These are phyloP conservation scores for Scortum barcoo DNA, from an alignment of 2,113 vertebrate genomes.

Conservation along the genomic window DNA sequence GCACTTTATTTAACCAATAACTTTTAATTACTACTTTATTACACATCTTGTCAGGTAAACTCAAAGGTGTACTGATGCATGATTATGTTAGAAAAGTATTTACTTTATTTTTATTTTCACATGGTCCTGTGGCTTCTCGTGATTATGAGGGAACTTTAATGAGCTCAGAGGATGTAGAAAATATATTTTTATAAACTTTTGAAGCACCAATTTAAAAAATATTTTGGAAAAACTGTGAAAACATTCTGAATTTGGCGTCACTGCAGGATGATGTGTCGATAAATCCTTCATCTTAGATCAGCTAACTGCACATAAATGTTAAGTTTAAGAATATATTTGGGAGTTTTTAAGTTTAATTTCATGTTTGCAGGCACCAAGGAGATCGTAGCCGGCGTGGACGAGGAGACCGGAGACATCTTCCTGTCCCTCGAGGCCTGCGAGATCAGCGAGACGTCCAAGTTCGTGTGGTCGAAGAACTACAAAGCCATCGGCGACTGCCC, in stretches of 20 bases:
- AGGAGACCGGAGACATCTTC: conserved; percentile 92
- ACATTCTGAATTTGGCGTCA: not conserved
- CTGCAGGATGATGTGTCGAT: not conserved
- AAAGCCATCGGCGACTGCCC: conserved; percentile 86
- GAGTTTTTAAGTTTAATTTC: not conserved
- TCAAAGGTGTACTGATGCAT: no score
- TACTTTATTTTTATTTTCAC: no score
- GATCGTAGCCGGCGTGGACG: conserved; percentile 91
- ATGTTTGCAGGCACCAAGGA: conserved; percentile 88
- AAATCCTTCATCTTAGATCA: not conserved
- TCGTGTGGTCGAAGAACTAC: conserved; percentile 94
- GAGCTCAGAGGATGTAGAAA: not conserved
- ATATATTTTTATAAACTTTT: no score
- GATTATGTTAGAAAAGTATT: no score
- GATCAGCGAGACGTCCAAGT: conserved; percentile 89
- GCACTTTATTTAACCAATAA: not conserved
- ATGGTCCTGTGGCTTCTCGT: not conserved
- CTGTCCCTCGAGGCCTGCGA: conserved; percentile 93
- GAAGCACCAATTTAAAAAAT: not conserved
- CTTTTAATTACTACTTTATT: no score
- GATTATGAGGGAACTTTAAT: not conserved
- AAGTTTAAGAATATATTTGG: not conserved
- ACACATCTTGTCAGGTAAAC: no score
- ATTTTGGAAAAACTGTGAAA: not conserved
- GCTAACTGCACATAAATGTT: not conserved